Evolutionary conservation across 2,113 vertebrate species (phyloP), one percentile per base, ranked within the genome.

Genomic region (Tautogolabrus adspersus): DNA sequence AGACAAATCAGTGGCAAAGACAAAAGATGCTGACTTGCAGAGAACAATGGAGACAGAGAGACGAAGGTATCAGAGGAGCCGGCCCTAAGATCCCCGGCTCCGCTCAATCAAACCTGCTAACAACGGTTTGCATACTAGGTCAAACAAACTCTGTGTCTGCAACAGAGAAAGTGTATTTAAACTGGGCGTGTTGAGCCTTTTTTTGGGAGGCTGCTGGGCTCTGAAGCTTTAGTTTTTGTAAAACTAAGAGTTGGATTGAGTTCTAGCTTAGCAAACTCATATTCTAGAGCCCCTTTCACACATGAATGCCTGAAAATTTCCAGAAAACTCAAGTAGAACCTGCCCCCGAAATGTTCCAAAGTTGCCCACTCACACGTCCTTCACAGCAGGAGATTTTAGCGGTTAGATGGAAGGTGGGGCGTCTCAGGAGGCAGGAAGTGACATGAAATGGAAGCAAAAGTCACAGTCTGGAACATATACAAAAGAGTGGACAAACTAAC

Each of bases 21-120:
- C 93, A 93, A 94, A 94, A 94, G 94, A 94, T 91, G 92, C 93
- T 91, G 93, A 95, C 80, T 92, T 38, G 90, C 81, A 63, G 85
- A 85, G 91, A 94, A 94, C 93, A 94, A 94, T 92, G 77, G 90
- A 91, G 86, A 90, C 84, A 54, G 82, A 74, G 84, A 91, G 91
- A 93, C 70, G 66, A 67, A 91, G 80, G 87, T 89, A 94, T 93
- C 91, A 89, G 88, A 91, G 91, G 88, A 93, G 90, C 87, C 59
- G 72, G 87, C 82, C 86, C 75, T 81, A 81, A 88, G 88, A 93
- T 91, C 89, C 89, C 65, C 68, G 51, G 79, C 86, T 87, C 76
- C 67, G 63, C 82, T 92, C 89, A 88, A 89, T 92, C 89, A 92
- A 88, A 90, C 82, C 83, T 77, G 84, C 83, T 77, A 87, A 86